A percentile compares a stretch with the other conserved stretches of the same genome.
These are phyloP conservation scores for Baryphthengus martii DNA, from an alignment of 2,113 vertebrate genomes.

Conservation along the genomic window DNA sequence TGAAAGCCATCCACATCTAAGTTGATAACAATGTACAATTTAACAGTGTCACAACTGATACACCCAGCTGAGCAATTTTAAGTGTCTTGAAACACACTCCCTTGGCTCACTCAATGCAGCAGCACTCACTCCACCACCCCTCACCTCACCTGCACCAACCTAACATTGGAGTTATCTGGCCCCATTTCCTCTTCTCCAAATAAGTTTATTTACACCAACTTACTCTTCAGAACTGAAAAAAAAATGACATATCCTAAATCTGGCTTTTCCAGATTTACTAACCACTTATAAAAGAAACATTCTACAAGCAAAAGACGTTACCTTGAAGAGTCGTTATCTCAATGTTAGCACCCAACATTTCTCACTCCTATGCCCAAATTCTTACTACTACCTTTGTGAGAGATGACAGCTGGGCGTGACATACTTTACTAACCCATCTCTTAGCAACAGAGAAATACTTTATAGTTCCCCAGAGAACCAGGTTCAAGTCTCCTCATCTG, in stretches of 20 bases:
- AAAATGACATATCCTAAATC: neutral
- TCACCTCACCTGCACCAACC: neutral
- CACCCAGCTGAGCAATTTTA: neutral
- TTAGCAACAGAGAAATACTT: neutral
- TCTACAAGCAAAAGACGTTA: neutral
- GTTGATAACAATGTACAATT: neutral
- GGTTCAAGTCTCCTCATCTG: neutral
- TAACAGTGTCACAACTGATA: neutral
- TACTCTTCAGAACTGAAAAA: neutral
- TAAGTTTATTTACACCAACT: neutral
- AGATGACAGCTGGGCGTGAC: neutral
- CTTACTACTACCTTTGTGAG: neutral
- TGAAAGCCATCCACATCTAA: neutral
- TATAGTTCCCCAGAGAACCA: neutral
- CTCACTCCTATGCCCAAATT: neutral
- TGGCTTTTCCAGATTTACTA: neutral
- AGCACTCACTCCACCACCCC: neutral
- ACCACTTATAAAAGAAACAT: neutral
- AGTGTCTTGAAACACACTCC: neutral
- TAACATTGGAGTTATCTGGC: neutral
- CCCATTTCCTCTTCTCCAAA: neutral
- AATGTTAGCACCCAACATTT: neutral
- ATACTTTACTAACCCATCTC: neutral
- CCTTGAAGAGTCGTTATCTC: neutral
- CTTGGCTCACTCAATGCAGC: neutral